Base-by-base conservation (phyloP, 64 coral and sea anemone species). In the Orbicella faveolata region DNA sequence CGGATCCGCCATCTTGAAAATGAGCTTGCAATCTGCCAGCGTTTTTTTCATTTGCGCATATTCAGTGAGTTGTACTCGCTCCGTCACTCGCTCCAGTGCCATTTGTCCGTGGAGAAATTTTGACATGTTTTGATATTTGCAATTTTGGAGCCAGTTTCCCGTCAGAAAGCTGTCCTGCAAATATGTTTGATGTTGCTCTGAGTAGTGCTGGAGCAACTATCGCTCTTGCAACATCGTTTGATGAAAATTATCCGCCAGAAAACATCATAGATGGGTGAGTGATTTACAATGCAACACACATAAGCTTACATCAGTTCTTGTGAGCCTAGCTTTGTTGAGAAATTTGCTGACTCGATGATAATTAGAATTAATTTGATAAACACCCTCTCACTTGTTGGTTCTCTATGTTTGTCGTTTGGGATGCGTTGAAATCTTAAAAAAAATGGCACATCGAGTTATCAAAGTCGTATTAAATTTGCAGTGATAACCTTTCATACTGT, bases 231-330 rank as follows among this genome's bases (percentile, higher is more conserved):
- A 90, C 93, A 64, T 93, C 96, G 10, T 93, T 90, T 52, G 93
- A 98, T 81, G 93, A 95, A 87, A 92, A 90, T 41, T 83, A 90
- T 89, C 96, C 96, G 10, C 96, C 96, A 83, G 96, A 98, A 84
- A 98, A 98, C 79, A 93, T 98, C 10, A 95, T 98, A 52, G 96
- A 98, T 62, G 96, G 96, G 96, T 98, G 81, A 76, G 73, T 25
- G 35, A 1, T 14, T 59, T 12, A 14, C 10, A 16, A 9, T 59
- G 9, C 2, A 59, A 48, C 44, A 48, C 44, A 48, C 44, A 48
- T 41, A 30, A 30, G 0, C 30, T 30, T 30, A 30, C 30, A 30
- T 30, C 30, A 30, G 30, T 30, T 30, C 30, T 30, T 30, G 30
- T 30, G 30, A 30, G 30, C 30, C 0, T 30, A 30, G 30, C 30